A percentile compares a stretch with the other conserved stretches of the same genome.
phyloP scores from a whole-genome alignment of 2,888 invertebrate genomes.

The Protophormia terraenovae region DNA sequence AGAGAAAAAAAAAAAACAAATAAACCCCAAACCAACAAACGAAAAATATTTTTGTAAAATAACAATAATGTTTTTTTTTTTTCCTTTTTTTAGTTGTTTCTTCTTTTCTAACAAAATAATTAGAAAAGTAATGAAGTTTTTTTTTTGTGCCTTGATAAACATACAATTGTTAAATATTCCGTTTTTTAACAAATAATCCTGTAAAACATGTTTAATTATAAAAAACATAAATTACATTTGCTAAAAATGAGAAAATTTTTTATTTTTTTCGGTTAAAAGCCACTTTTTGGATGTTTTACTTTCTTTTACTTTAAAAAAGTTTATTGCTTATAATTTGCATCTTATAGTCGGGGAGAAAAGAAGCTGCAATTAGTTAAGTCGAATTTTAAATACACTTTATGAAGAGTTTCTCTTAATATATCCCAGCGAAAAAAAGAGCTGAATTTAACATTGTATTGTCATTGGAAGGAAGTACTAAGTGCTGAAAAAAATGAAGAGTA shows the following conservation, averaged over 20 bases:
- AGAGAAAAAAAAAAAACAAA: conserved; percentile 58
- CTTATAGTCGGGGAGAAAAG: not conserved
- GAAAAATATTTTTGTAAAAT: conserved; percentile 47
- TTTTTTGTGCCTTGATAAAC: not conserved
- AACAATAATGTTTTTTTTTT: conserved; percentile 29
- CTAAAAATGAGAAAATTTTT: not conserved
- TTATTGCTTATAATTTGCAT: conserved; percentile 75
- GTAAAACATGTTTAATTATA: conserved; percentile 49
- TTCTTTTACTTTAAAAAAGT: conserved; percentile 33
- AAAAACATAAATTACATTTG: conserved; percentile 47
- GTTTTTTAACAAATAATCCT: conserved; percentile 25
- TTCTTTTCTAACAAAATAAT: conserved; percentile 48
- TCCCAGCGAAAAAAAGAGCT: no score
- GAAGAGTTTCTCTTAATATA: no score
- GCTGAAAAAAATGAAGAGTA: no score
- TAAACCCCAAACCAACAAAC: conserved; percentile 6
- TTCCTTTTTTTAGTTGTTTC: not conserved
- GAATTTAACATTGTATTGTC: no score
- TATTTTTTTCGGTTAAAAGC: not conserved
- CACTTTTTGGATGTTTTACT: not conserved
- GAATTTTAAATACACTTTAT: not conserved
- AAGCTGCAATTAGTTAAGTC: not conserved
- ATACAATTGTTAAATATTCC: not conserved
- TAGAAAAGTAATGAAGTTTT: conserved; percentile 47
- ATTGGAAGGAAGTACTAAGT: no score